Evolutionary conservation across 2,797 vertebrate genomes (phyloP).

Genomic region (Rhincodon typus): DNA sequence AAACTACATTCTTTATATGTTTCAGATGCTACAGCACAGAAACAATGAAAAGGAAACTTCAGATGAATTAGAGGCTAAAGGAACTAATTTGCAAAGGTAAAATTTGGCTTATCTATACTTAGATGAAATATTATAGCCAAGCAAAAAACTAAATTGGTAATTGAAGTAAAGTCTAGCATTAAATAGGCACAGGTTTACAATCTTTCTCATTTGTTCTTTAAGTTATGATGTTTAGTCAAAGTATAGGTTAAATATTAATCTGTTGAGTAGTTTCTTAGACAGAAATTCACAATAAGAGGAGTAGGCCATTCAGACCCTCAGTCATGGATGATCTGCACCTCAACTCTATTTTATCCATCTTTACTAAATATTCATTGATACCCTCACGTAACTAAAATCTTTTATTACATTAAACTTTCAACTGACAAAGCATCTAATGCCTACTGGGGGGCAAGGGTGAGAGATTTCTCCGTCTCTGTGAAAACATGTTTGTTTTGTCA

Average conservation of each 20-base stretch:
- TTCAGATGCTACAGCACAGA: constrained; percentile 68
- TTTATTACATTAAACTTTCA: background rate
- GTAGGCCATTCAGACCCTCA: background rate
- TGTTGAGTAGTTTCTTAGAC: background rate
- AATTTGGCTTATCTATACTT: constrained; percentile 16
- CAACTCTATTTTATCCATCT: background rate
- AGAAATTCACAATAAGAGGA: background rate
- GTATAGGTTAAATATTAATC: background rate
- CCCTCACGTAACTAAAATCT: background rate
- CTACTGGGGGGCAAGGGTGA: background rate
- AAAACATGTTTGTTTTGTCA: background rate
- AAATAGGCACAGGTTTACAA: background rate
- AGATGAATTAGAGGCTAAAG: constrained; percentile 65
- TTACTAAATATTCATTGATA: background rate
- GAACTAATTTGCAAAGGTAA: constrained; percentile 75
- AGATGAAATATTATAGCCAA: background rate
- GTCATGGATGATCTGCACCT: background rate
- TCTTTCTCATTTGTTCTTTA: background rate
- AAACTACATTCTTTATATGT: background rate
- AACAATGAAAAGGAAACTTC: constrained; percentile 67
- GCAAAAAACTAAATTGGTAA: background rate
- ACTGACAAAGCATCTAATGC: background rate
- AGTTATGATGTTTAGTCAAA: background rate
- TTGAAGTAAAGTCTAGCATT: background rate
- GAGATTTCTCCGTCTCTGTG: background rate